Evolutionary conservation across 2,113 vertebrate genomes (phyloP), one percentile per base, ranked within the genome.

Genomic region (Platycercus adscitus): DNA sequence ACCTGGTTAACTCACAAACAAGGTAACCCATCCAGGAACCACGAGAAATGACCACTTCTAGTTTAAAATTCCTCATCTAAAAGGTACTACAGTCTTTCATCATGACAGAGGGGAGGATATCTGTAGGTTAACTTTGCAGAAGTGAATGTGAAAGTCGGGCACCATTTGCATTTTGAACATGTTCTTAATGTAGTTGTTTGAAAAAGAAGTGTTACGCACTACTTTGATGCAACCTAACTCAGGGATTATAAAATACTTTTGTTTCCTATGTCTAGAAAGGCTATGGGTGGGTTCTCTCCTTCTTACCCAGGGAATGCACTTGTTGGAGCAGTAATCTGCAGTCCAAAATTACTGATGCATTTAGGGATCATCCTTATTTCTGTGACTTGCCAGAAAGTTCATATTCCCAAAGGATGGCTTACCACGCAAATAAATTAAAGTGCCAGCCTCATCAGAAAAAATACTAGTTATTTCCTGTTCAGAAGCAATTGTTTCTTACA

Each of bases 381-480:
- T 89, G 33, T 52, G 26, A 56, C 39, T 83, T 46, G 26, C 13
- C 33, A 89, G 53, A 73, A 75, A 66, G 17, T 47, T 90, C n/a
- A 9, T n/a, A 56, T 80, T 81, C 25, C 28, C 75, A 72, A 64
- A 88, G 15, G 20, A 78, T 71, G 7, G 55, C 8, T 81, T 81
- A 31, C 21, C 19, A 35, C 21, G 7, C 18, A 88, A 91, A 76
- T 60, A 93, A 84, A 66, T 86, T 43, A 68, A 81, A 91, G 79
- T 43, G 2, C 8, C 20, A 46, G 37, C 5, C 11, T 71, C 52
- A 64, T 52, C 28, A 86, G 23, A 76, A 71, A 89, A 69, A 76
- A 78, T 23, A 33, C 21, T 46, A 23, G 9, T 7, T 58, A n/a
- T 70, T 83, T 69, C 18, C 20, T 79, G 9, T 28, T 81, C 31